Evolutionary conservation across 1,140 invertebrate genomes (phyloP).

Genomic region (Arion vulgaris): DNA sequence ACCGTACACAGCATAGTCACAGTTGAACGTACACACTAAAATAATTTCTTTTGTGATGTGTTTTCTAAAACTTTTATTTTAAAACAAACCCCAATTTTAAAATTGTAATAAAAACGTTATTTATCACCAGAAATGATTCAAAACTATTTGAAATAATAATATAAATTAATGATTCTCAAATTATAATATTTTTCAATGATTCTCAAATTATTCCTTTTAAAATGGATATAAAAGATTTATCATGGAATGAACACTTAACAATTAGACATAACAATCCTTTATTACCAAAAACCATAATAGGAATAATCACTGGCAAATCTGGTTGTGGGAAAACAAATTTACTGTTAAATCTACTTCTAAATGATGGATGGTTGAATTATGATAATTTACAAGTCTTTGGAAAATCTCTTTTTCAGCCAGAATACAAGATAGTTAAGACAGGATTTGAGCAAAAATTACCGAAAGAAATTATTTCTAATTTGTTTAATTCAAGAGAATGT

Average conservation of each 20-base stretch:
- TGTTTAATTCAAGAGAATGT: slow-evolving; percentile 2
- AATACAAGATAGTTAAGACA: neutral
- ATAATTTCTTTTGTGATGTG: too few relatives aligned
- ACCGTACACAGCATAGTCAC: too few relatives aligned
- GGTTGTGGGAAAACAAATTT: slow-evolving; percentile 6
- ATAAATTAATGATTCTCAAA: too few relatives aligned
- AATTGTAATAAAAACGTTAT: too few relatives aligned
- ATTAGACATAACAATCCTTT: slow-evolving; percentile 1
- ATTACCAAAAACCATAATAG: neutral
- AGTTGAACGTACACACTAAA: too few relatives aligned
- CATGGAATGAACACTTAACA: neutral
- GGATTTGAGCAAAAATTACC: neutral
- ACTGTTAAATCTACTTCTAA: neutral
- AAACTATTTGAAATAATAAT: too few relatives aligned
- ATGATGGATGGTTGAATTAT: neutral
- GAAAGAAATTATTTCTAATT: neutral
- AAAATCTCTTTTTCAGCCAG: slow-evolving; percentile 9
- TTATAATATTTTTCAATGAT: neutral
- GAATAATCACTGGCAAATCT: neutral
- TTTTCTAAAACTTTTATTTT: too few relatives aligned
- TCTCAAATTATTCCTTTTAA: neutral
- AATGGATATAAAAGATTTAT: neutral
- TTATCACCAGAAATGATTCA: too few relatives aligned
- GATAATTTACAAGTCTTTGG: neutral
- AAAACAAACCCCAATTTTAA: too few relatives aligned